phyloP scores from a whole-genome alignment of 2,797 vertebrate genomes.

The Pseudotriccus pelzelni region DNA sequence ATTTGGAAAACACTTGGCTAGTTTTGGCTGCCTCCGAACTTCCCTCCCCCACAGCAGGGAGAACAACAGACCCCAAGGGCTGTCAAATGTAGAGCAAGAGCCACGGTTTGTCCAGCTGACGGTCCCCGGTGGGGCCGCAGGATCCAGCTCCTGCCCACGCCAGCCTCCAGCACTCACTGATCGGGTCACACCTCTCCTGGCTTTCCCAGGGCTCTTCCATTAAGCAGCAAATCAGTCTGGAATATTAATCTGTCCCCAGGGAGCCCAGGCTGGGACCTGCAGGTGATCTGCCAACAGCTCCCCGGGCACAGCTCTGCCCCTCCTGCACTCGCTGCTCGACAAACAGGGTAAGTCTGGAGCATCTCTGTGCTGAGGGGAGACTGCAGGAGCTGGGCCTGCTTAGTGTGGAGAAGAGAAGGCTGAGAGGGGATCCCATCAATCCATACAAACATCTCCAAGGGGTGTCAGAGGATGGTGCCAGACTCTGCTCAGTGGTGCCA shows the following conservation, averaged over 20 bases:
- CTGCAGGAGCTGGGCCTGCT: background rate
- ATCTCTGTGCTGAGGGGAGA: background rate
- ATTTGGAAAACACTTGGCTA: constrained; percentile 37
- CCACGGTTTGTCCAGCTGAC: background rate
- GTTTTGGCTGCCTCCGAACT: constrained; percentile 5
- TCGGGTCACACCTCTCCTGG: background rate
- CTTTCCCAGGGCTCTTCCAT: background rate
- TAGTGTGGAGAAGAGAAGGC: background rate
- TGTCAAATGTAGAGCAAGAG: background rate
- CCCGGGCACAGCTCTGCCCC: background rate
- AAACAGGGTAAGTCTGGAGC: background rate
- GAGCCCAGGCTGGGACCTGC: background rate
- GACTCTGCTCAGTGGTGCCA: background rate
- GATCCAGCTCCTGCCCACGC: background rate
- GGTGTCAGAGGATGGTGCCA: background rate
- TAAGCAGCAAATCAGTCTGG: background rate
- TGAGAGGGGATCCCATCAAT: background rate
- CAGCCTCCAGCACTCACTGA: background rate
- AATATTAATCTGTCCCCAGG: background rate
- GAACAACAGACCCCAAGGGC: background rate
- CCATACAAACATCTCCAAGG: background rate
- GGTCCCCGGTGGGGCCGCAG: background rate
- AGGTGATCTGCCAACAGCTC: background rate
- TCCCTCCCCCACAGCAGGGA: constrained; percentile 6
- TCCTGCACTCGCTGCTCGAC: background rate